Conservation (phyloP, 37 sponge, comb jelly and placozoan species). For the Lycopodina hypogea region DNA sequence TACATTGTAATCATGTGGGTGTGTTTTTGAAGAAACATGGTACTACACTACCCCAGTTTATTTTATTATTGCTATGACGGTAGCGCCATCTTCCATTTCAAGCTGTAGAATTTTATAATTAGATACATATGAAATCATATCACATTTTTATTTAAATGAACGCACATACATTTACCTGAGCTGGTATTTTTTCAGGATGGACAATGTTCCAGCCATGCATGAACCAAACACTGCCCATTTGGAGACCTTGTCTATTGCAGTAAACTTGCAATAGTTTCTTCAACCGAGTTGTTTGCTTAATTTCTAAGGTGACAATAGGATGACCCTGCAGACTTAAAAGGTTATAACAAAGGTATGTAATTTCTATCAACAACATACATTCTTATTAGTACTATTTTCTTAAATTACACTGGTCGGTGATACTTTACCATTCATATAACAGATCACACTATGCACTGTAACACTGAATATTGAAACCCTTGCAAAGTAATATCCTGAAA, state of each 20-base stretch:
- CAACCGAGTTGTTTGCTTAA: slow-evolving; percentile 90
- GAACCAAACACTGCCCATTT: slow-evolving; percentile 78
- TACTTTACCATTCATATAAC: too few relatives aligned
- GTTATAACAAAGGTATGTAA: background rate
- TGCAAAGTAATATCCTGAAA: too few relatives aligned
- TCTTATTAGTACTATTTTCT: background rate
- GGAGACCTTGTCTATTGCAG: slow-evolving; percentile 97
- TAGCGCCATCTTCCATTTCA: slow-evolving; percentile 98
- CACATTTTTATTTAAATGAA: background rate
- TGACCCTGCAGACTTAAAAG: slow-evolving; percentile 75
- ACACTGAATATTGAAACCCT: too few relatives aligned
- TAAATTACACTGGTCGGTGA: too few relatives aligned
- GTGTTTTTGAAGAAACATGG: background rate
- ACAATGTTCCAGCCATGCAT: slow-evolving; percentile 89
- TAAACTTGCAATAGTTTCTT: slow-evolving; percentile 95
- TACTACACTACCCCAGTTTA: slow-evolving; percentile 87
- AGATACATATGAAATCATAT: background rate
- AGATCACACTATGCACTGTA: too few relatives aligned
- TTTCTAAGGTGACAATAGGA: slow-evolving; percentile 91
- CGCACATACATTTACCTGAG: slow-evolving; percentile 21
- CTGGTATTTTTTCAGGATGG: slow-evolving; percentile 72
- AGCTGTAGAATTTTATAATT: slow-evolving; percentile 44
- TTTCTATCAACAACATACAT: background rate
- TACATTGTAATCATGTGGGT: background rate
- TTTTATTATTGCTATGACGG: slow-evolving; percentile 90